Base-by-base conservation (phyloP, 2,888 invertebrate species). In the Hydropsyche betteni region DNA sequence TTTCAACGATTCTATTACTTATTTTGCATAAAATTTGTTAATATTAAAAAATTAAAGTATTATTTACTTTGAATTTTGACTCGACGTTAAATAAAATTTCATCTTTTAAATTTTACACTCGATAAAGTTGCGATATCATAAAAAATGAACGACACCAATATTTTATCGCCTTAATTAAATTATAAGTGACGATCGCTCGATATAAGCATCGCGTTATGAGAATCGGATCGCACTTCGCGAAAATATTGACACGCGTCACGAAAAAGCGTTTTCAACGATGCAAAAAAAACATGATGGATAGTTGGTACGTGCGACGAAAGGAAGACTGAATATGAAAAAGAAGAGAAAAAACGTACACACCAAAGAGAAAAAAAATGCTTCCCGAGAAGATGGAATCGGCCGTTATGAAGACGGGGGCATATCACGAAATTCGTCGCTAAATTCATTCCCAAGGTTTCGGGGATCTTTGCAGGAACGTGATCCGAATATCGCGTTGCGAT, bases 361-460 rank as follows among this genome's bases (percentile, higher is more conserved):
- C 24, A 24, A 24, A 24, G 24, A 33, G 34, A 36, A 64, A 64
- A 64, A 64, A 55, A 55, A 55, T 3, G 33, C 36, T 44, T 44
- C 44, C 7, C 7, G 7, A 44, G 14, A 64, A 64, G 64, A 64
- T 34, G 64, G 64, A 64, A 64, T 64, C 64, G 34, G 33, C 16
- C 61, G 61, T 61, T 61, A 33, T 33, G 61, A 16, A 14, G 33
- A 58, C 16, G 58, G 10, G 44, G 58, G 10, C 36, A 64, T 64
- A 36, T 64, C 64, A n/a, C 34, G 53, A 51, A 50, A 51, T 16
- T 69, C 69, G 24, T 69, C 52, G 33, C 69, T 38, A 34, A 69
- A 53, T 68, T 68, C 68, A 53, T 69, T 69, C 69, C 34, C 33
- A 69, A 53, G 69, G 53, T 12, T 53, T 68, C 16, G n/a, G n/a